These are phyloP conservation scores for Procambarus virginalis DNA, from an alignment of 1,140 invertebrate genomes.

Conservation along the genomic window DNA sequence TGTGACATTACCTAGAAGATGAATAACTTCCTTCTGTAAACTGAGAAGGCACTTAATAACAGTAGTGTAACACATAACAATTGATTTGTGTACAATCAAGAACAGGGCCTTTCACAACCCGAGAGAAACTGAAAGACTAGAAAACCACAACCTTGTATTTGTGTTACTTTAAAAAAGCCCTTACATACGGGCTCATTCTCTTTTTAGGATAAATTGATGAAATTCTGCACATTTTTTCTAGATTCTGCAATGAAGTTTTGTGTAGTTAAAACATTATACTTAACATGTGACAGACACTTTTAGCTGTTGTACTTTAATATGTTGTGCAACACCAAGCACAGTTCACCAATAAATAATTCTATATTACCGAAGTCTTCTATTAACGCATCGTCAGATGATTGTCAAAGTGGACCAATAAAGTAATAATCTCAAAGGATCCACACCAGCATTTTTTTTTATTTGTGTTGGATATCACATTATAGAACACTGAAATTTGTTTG, in stretches of 20 bases:
- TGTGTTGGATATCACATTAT: no score
- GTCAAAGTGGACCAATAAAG: background rate
- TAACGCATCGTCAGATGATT: background rate
- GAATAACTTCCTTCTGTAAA: background rate
- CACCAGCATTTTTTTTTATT: no score
- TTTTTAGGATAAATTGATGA: background rate
- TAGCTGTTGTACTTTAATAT: background rate
- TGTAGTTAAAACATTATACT: background rate
- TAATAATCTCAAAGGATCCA: no score
- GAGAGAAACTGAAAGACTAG: slow-evolving; percentile 5
- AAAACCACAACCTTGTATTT: slow-evolving; percentile 2
- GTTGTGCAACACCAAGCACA: background rate
- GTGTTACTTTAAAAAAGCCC: background rate
- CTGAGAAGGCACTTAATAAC: background rate
- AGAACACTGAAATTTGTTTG: no score
- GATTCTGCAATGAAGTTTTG: background rate
- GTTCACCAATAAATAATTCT: background rate
- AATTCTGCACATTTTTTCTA: background rate
- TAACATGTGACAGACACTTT: background rate
- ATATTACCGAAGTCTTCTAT: background rate
- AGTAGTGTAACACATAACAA: background rate
- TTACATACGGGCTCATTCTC: background rate
- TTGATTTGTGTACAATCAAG: background rate
- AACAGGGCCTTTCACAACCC: background rate
- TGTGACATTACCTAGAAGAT: background rate